phyloP scores from a whole-genome alignment of 2,113 vertebrate genomes.

The Panthera leo region DNA sequence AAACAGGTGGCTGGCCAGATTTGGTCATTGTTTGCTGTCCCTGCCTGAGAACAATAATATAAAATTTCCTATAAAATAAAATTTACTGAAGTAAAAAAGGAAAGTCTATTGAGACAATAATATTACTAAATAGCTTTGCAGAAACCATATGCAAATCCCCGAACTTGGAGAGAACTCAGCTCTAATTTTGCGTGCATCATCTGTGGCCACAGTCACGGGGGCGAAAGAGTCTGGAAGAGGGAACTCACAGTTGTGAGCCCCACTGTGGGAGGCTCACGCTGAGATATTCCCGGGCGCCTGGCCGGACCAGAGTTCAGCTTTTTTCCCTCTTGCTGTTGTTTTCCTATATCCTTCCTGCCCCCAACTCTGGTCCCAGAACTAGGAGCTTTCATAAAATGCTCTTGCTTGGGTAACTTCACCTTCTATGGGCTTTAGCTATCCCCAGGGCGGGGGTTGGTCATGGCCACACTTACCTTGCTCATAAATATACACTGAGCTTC shows the following conservation, averaged over 20 bases:
- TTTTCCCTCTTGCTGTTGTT: background rate
- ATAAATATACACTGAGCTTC: background rate
- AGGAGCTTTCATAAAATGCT: background rate
- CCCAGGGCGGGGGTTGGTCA: background rate
- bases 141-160: conserved; percentile 62
- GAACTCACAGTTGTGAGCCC: background rate
- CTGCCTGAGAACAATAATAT: conserved; percentile 6
- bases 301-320: background rate
- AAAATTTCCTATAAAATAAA: conserved; percentile 58
- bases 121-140: conserved; percentile 30
- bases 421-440: background rate
- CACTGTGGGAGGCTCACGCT: background rate
- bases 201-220: conserved; percentile 19
- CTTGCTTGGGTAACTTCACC: background rate
- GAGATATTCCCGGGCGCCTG: background rate
- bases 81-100: conserved; percentile 52
- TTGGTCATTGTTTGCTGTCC: background rate
- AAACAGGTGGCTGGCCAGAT: conserved; percentile 26
- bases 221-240: background rate
- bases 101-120: conserved; percentile 54
- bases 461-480: background rate
- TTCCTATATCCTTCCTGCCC: background rate
- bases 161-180: background rate
- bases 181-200: conserved; percentile 49
- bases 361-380: background rate